Percentiles rank a stretch among this genome's conserved stretches.
Conservation (phyloP, 2,797 vertebrate species). For the Astyanax mexicanus region DNA sequence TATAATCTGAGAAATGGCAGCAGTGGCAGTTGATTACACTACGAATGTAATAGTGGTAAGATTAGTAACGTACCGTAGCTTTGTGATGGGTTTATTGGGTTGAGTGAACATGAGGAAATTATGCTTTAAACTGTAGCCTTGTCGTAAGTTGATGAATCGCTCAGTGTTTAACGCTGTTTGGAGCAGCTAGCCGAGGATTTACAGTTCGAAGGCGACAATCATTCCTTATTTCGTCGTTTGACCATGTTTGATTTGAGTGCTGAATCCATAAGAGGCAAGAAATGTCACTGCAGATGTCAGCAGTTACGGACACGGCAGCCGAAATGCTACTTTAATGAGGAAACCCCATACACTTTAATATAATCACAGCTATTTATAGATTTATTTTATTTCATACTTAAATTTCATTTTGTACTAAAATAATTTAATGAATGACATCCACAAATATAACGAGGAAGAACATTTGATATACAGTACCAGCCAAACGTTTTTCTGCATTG, state of each 20-base stretch:
- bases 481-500: too few species aligned
- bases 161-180: constrained; percentile 37
- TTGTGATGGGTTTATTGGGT: constrained; percentile 33
- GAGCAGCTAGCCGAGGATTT: constrained; percentile 45
- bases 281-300: background rate
- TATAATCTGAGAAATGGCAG: constrained; percentile 26
- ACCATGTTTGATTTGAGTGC: background rate
- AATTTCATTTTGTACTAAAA: background rate
- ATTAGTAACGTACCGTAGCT: constrained; percentile 21
- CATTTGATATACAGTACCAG: too few species aligned
- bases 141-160: constrained; percentile 1
- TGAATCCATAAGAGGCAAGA: background rate
- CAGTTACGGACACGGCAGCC: background rate
- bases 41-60: constrained; percentile 29
- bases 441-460: too few species aligned
- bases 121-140: constrained; percentile 27
- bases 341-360: too few species aligned
- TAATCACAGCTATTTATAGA: background rate
- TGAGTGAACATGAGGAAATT: constrained; percentile 18
- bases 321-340: background rate
- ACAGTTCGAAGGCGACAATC: constrained; percentile 47
- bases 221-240: constrained; percentile 19
- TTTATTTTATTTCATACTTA: background rate
- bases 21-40: background rate
- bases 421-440: background rate